Percentiles rank a stretch among this genome's conserved stretches.
Evolutionary conservation across 2,113 vertebrate genomes (phyloP).

Genomic region (Petromus typicus): DNA sequence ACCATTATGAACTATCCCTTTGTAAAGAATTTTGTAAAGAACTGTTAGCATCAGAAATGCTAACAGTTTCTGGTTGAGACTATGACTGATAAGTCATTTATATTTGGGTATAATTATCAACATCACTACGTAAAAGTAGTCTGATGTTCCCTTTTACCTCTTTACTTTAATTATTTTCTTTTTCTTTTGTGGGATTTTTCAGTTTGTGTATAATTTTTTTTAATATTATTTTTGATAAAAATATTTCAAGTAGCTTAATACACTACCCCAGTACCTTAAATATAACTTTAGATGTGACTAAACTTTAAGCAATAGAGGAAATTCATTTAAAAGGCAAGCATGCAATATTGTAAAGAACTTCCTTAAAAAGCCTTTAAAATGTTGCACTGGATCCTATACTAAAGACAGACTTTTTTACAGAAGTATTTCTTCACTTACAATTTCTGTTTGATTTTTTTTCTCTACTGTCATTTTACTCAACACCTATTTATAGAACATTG

Average conservation of each 20-base stretch:
- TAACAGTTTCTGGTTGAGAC: neutral
- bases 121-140: neutral
- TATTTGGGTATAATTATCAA: neutral
- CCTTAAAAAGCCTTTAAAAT: neutral
- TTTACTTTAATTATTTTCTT: neutral
- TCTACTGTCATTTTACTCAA: neutral
- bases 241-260: constrained; percentile 29
- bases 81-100: neutral
- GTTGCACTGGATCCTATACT: neutral
- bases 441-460: constrained; percentile 35
- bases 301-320: constrained; percentile 2
- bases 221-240: neutral
- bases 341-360: constrained; percentile 14
- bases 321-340: neutral
- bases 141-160: neutral
- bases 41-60: neutral
- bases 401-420: neutral
- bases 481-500: neutral
- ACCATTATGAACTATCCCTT: neutral
- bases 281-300: neutral
- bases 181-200: neutral
- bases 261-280: neutral
- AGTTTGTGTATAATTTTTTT: neutral
- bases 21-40: neutral
- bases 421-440: neutral